These are phyloP conservation scores for Tiliacea citrago DNA, from an alignment of 2,888 invertebrate genomes.

Conservation along the genomic window DNA sequence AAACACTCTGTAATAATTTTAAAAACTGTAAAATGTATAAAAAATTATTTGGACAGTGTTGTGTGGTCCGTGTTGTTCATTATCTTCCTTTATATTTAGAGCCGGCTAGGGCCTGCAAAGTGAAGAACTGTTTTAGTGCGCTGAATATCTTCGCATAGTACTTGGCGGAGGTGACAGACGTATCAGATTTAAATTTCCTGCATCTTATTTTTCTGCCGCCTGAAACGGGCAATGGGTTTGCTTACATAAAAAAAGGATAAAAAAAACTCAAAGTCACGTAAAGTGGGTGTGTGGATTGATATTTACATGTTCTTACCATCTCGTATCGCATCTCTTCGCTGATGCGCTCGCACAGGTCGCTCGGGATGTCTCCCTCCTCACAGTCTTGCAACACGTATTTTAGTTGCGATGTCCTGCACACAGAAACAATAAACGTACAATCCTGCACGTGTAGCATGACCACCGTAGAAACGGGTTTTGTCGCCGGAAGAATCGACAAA, in stretches of 20 bases:
- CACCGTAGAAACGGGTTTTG: too few species aligned
- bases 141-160: slow-evolving; percentile 88
- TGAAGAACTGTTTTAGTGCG: slow-evolving; percentile 89
- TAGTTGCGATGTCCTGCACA: slow-evolving; percentile 94
- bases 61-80: slow-evolving; percentile 61
- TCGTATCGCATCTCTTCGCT: slow-evolving; percentile 98
- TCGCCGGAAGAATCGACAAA: too few species aligned
- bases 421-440: slow-evolving; percentile 1
- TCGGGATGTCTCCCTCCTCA: slow-evolving; percentile 97
- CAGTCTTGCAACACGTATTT: slow-evolving; percentile 97
- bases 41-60: slow-evolving; percentile 54
- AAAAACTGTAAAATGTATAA: slow-evolving; percentile 61
- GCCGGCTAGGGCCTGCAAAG: slow-evolving; percentile 87
- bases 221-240: slow-evolving; percentile 81
- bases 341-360: slow-evolving; percentile 96
- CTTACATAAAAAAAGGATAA: slow-evolving; percentile 76
- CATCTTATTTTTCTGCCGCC: slow-evolving; percentile 89
- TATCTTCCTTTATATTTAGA: slow-evolving; percentile 88
- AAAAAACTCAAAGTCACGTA: slow-evolving; percentile 66
- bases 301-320: slow-evolving; percentile 92
- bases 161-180: slow-evolving; percentile 85
- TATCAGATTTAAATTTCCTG: slow-evolving; percentile 87
- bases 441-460: too few species aligned
- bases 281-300: slow-evolving; percentile 74
- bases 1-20: slow-evolving; percentile 67